Base-by-base conservation (phyloP, 2,113 vertebrate species). In the Myotis yumanensis region DNA sequence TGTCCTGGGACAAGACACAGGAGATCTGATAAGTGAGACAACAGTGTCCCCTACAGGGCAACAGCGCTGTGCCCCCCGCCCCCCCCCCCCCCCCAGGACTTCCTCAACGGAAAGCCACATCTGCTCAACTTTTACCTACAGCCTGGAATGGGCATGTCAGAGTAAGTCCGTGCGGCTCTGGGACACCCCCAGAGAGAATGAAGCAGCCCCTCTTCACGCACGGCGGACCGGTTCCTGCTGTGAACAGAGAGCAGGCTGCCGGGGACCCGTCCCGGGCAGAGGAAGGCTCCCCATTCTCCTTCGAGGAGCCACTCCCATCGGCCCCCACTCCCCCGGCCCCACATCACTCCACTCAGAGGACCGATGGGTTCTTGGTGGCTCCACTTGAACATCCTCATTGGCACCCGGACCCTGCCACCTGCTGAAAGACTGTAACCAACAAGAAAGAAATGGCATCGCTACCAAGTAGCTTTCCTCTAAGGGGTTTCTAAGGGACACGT, bases 21-120 rank as follows among this genome's bases (percentile, higher is more conserved):
- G 88, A 0, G 8, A 77, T 93, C 86, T 94, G 95, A 98, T 98
- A 97, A 98, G 92, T 97, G 97, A 98, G 84, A 84, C 98, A 98
- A 98, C 98, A 98, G 98, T 98, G 98, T 98, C 98, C 98, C 98
- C 98, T 98, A 98, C 98, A 98, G 98, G 98, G 98, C 96, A 80
- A 52, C 20, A 64, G 93, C 92, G 71, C 94, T 92, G 89, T 15
- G 90, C 96, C 92, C 96, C 54, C 46, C 10, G 90, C 96, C 54
- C 46, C 8, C 40, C 48, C 87, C 68, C 16, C 43, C 64, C 35
- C 76, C 82, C 16, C 20, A 18, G 86, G 37, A 62, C 69, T 51
- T 62, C 35, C 86, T 84, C 73, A 54, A 89, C 32, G 52, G 35
- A 89, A 80, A 96, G 68, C 90, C 92, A 86, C 77, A 92, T 57